Conservation (phyloP, 2,888 invertebrate species). For the Latrodectus elegans region DNA sequence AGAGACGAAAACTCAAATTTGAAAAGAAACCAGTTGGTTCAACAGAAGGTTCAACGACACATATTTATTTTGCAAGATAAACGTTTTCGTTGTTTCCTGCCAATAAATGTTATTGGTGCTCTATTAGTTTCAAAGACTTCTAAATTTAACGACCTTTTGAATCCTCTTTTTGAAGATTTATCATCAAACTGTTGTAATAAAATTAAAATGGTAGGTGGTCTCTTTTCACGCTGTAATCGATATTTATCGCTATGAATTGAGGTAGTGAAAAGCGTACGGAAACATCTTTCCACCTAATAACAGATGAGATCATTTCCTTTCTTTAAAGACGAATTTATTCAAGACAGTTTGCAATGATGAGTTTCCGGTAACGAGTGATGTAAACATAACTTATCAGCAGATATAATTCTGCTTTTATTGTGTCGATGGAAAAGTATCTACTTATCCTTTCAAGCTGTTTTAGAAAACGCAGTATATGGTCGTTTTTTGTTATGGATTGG, state of each 20-base stretch:
- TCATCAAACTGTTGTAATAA: neutral
- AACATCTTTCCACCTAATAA: neutral
- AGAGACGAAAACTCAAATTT: too few relatives aligned
- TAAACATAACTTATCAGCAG: too few relatives aligned
- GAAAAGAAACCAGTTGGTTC: too few relatives aligned
- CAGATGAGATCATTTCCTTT: neutral
- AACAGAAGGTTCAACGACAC: too few relatives aligned
- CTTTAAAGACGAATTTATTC: neutral
- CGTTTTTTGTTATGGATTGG: too few relatives aligned
- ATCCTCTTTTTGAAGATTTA: neutral
- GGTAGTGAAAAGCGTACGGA: neutral
- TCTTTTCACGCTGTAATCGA: neutral
- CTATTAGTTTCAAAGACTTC: neutral
- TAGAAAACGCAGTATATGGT: too few relatives aligned
- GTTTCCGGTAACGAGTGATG: too few relatives aligned
- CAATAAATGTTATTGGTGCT: neutral
- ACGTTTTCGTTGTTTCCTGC: neutral
- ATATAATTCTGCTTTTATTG: too few relatives aligned
- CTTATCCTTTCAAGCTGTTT: too few relatives aligned
- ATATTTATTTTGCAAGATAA: too few relatives aligned
- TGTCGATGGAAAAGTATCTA: too few relatives aligned
- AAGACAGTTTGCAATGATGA: too few relatives aligned
- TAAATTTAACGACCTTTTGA: neutral
- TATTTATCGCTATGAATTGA: neutral
- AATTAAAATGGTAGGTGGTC: neutral